phyloP scores from a whole-genome alignment of 2,797 vertebrate genomes.

The Microchirus variegatus region DNA sequence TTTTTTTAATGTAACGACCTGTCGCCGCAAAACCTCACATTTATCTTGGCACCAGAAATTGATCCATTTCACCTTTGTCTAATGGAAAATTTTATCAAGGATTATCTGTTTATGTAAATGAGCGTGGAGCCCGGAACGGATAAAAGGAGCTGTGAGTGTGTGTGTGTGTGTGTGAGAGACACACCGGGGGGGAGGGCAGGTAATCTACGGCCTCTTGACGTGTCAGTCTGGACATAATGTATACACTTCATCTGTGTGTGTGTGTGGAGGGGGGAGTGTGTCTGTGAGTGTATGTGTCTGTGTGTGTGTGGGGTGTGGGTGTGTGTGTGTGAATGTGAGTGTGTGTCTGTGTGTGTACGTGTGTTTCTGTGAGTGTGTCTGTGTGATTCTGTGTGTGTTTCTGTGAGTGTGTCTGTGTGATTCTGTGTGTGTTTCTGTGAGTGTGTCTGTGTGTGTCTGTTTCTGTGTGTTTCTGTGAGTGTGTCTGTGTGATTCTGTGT shows the following conservation, averaged over 20 bases:
- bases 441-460: too few relatives aligned
- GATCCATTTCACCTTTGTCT: slow-evolving; percentile 99
- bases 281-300: slow-evolving; percentile 36
- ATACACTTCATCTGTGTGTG: slow-evolving; percentile 66
- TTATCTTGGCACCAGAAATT: too few relatives aligned
- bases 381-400: too few relatives aligned
- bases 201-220: slow-evolving; percentile 92
- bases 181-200: slow-evolving; percentile 85
- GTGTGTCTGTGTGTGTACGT: too few relatives aligned
- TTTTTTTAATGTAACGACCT: too few relatives aligned
- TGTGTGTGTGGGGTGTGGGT: slow-evolving; percentile 17
- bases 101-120: slow-evolving; percentile 99
- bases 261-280: too few relatives aligned
- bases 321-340: too few relatives aligned
- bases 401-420: too few relatives aligned
- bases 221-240: slow-evolving; percentile 79
- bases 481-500: too few relatives aligned
- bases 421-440: too few relatives aligned
- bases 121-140: slow-evolving; percentile 87
- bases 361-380: too few relatives aligned
- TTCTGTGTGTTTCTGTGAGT: too few relatives aligned
- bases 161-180: rapidly evolving
- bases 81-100: slow-evolving; percentile 99
- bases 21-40: slow-evolving; percentile 99
- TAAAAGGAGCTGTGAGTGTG: slow-evolving; percentile 75